phyloP scores from a whole-genome alignment of 2,888 invertebrate species.

The Notodonta dromedarius region DNA sequence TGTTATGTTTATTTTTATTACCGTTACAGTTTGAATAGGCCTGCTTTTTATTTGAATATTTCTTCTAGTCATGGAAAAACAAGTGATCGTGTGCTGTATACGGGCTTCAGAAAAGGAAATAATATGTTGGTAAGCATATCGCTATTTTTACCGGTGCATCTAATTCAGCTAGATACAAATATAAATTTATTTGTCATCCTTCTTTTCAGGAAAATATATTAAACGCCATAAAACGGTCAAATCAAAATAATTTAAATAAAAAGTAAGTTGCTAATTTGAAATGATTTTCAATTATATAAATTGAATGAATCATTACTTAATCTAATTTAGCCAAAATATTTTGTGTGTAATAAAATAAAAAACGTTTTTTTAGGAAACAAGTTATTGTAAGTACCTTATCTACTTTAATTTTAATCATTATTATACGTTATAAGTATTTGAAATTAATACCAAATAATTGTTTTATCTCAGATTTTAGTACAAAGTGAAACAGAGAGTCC shows the following conservation, averaged over 20 bases:
- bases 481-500: background rate
- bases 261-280: slow-evolving; percentile 14
- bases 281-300: too few relatives aligned
- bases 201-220: slow-evolving; percentile 20
- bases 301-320: too few relatives aligned
- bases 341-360: background rate
- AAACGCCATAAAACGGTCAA: slow-evolving; percentile 11
- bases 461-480: slow-evolving; percentile 1
- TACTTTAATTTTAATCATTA: too few relatives aligned
- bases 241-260: slow-evolving; percentile 2
- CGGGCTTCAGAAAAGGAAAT: slow-evolving; percentile 48
- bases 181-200: slow-evolving; percentile 6
- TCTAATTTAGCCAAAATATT: too few relatives aligned
- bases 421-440: slow-evolving; percentile 5
- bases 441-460: background rate
- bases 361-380: slow-evolving; percentile 6
- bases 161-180: background rate
- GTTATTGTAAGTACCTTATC: slow-evolving; percentile 11
- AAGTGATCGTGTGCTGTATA: slow-evolving; percentile 37
- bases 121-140: slow-evolving; percentile 21
- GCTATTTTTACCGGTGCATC: too few relatives aligned
- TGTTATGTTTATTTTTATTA: too few relatives aligned
- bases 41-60: background rate
- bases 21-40: too few relatives aligned
- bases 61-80: slow-evolving; percentile 48